These are phyloP conservation scores for Alectura lathami DNA, from an alignment of 2,113 vertebrate genomes.

Conservation along the genomic window DNA sequence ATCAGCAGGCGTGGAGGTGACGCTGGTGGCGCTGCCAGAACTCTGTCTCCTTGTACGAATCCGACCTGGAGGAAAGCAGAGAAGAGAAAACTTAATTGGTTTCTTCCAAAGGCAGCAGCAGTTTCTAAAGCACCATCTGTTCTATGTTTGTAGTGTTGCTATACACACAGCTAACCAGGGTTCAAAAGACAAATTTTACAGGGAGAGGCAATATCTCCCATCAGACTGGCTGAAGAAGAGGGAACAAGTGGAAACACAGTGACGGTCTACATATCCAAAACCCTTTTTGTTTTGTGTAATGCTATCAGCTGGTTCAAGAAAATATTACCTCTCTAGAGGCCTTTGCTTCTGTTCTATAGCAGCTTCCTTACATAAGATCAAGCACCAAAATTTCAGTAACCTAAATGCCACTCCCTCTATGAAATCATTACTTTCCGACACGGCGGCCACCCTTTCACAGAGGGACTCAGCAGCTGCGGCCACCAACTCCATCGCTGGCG, in stretches of 20 bases:
- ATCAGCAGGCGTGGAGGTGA: conserved; percentile 83
- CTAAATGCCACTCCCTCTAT: neutral
- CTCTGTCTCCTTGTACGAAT: conserved; percentile 93
- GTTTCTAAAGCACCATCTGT: neutral
- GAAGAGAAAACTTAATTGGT: neutral
- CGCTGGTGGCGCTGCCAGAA: conserved; percentile 86
- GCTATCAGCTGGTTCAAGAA: neutral
- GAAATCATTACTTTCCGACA: conserved; percentile 36
- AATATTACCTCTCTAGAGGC: neutral
- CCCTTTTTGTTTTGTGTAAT: neutral
- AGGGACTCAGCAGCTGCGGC: neutral
- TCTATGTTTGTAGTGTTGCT: neutral
- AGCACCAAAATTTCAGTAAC: neutral
- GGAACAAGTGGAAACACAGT: neutral
- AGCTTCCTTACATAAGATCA: neutral
- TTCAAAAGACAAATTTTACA: neutral
- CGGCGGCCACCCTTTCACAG: neutral
- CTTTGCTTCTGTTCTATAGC: neutral
- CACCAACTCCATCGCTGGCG: neutral
- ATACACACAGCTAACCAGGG: neutral
- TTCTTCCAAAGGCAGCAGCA: neutral
- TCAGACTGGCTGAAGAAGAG: neutral
- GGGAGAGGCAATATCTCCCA: neutral
- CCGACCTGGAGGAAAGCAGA: conserved; percentile 80
- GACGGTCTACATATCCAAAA: neutral